phyloP scores from a whole-genome alignment of 2,888 invertebrate species.

The Salticus scenicus region DNA sequence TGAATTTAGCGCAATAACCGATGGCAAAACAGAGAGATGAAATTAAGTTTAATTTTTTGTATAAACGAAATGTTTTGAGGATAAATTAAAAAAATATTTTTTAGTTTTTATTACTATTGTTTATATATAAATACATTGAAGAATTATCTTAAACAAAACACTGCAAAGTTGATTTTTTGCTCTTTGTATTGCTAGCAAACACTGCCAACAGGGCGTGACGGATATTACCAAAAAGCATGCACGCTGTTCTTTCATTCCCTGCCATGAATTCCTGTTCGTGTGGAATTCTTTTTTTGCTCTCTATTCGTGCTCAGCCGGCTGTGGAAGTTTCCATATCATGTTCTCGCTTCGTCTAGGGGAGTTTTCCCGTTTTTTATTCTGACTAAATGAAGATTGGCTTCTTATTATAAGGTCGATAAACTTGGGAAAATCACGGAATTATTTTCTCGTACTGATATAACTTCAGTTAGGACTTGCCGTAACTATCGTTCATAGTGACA shows the following conservation, averaged over 20 bases:
- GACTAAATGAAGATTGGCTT: not conserved
- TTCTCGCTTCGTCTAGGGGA: not conserved
- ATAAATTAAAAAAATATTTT: no score
- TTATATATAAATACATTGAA: no score
- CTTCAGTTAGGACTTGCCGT: no score
- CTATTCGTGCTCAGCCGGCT: constrained; percentile 9
- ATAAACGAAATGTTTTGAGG: no score
- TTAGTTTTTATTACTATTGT: no score
- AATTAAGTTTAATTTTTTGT: no score
- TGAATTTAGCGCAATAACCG: no score
- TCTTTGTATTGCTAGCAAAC: not conserved
- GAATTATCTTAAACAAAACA: no score
- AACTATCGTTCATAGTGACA: no score
- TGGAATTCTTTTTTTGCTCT: not conserved
- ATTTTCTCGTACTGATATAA: no score
- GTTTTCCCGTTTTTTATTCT: not conserved
- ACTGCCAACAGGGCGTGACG: not conserved
- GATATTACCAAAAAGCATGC: not conserved
- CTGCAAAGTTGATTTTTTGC: not conserved
- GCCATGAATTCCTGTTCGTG: not conserved
- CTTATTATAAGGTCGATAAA: not conserved
- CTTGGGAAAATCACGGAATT: not conserved
- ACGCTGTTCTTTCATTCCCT: not conserved
- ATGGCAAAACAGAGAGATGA: no score
- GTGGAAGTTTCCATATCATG: not conserved